Base-by-base conservation (phyloP, 2,113 vertebrate species). In the Chlamydotis undulata region DNA sequence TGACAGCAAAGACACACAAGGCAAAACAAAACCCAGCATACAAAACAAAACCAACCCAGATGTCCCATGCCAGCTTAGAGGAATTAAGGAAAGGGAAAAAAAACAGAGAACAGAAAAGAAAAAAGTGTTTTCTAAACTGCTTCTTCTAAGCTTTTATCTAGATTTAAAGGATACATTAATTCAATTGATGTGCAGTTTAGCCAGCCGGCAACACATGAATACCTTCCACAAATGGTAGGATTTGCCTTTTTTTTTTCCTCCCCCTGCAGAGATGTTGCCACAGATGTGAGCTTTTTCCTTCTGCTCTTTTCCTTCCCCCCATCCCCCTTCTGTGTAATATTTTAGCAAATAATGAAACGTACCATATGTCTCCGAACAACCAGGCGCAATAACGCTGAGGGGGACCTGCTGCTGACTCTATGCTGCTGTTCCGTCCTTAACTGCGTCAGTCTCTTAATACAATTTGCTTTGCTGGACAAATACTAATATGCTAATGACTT, bases 171-270 rank as follows among this genome's bases (percentile, higher is more conserved):
- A 89, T 84, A 82, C 88, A 93, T 96, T 94, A 95, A 96, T 94
- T 94, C 92, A 96, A 95, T 69, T 96, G 96, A 90, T 83, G 57
- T 37, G 82, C 84, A 90, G 79, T 96, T 94, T 95, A 96, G 91
- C 82, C 87, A 84, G 76, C 61, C 81, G 8, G 87, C 90, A 89
- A 88, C 89, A 94, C 87, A 96, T 92, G 86, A 89, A 93, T 95
- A 91, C 92, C 43, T 94, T 93, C 75, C 78, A 84, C 90, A 93
- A 96, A 94, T 90, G 61, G 82, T 31, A 80, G 95, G 96, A 97
- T 96, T 97, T 96, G 93, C 81, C 67, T 86, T 90, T 82, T 68
- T 56, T 39, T 69, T 64, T 47, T 33, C 59, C 59, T 45, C 22
- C n/a, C 64, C 82, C 93, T 67, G 70, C 84, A 83, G 90, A 97